A percentile compares a stretch with the other conserved stretches of the same genome.
Evolutionary conservation across 1,140 invertebrate species (phyloP).

Genomic region (Bathynomus jamesi): DNA sequence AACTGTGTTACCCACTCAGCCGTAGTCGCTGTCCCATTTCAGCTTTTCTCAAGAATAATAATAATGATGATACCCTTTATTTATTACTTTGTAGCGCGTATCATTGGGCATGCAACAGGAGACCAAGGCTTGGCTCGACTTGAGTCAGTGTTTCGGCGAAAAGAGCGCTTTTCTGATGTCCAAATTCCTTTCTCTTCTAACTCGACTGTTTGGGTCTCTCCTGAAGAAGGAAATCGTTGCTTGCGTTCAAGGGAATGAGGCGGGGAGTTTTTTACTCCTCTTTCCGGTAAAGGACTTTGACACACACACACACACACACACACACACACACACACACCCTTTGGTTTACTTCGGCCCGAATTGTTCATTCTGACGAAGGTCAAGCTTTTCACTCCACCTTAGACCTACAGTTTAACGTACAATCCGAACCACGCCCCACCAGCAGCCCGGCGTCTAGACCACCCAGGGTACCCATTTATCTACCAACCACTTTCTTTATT

Average conservation of each 20-base stretch:
- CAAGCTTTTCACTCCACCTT: too few species aligned
- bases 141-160: background rate
- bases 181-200: background rate
- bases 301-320: too few species aligned
- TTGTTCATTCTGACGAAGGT: too few species aligned
- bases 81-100: background rate
- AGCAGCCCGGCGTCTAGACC: too few species aligned
- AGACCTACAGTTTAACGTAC: too few species aligned
- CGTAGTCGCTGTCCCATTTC: too few species aligned
- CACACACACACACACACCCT: too few species aligned
- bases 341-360: too few species aligned
- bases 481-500: too few species aligned
- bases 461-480: too few species aligned
- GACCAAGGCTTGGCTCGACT: background rate
- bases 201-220: background rate
- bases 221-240: background rate
- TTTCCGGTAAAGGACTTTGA: background rate
- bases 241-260: background rate
- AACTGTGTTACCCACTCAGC: too few species aligned
- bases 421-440: too few species aligned
- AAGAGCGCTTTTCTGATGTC: background rate
- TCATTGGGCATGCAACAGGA: background rate
- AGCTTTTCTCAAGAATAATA: background rate
- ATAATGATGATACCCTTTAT: background rate
- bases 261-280: background rate